Evolutionary conservation across 2,113 vertebrate species (phyloP).

Genomic region (Euleptes europaea): DNA sequence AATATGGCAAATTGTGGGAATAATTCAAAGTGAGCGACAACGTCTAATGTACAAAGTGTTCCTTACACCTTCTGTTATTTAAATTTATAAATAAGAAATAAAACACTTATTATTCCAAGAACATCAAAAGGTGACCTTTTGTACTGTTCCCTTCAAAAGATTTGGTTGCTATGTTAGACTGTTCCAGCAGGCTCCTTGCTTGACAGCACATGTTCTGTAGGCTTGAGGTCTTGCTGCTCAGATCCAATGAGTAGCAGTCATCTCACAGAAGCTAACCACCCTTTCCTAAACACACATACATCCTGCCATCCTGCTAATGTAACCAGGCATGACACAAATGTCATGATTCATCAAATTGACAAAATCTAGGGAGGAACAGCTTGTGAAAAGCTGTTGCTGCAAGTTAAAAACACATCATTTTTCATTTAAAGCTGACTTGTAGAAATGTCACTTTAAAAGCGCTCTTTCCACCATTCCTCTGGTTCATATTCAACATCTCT

Average conservation of each 20-base stretch:
- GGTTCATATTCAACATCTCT: not conserved
- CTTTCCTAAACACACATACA: not conserved
- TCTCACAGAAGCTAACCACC: not conserved
- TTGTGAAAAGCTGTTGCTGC: slow-evolving; percentile 21
- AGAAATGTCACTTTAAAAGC: not conserved
- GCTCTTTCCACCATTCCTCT: not conserved
- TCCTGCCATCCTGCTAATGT: not conserved
- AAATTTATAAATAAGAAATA: slow-evolving; percentile 1
- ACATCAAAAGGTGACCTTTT: not conserved
- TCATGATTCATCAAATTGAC: slow-evolving; percentile 34
- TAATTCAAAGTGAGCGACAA: not conserved
- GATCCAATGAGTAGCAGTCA: not conserved
- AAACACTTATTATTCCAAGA: not conserved
- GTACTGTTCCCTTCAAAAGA: not conserved
- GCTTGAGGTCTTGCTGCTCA: not conserved
- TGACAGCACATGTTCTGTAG: not conserved
- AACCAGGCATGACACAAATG: slow-evolving; percentile 23
- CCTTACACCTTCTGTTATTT: not conserved
- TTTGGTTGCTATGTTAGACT: not conserved
- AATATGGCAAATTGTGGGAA: not conserved
- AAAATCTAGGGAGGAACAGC: slow-evolving; percentile 23
- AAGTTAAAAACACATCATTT: not conserved
- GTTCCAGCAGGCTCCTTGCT: not conserved
- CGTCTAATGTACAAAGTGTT: not conserved
- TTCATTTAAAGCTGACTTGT: not conserved